Conservation (phyloP, 2,797 vertebrate genomes). For the Rhabdophis nuchalis region DNA sequence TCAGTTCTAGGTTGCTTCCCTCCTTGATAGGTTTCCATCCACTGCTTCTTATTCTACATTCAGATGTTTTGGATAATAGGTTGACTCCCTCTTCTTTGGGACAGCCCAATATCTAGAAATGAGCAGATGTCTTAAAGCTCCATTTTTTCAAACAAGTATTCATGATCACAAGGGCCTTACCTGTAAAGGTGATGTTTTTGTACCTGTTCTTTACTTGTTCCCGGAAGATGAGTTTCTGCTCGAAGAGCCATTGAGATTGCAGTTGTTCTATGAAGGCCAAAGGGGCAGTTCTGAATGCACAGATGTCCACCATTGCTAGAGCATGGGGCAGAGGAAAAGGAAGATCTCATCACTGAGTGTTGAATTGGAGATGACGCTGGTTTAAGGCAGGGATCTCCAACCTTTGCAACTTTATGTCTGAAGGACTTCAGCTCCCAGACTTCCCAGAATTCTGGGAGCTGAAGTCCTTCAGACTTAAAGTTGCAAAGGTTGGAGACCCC, state of each 20-base stretch:
- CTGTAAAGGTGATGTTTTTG: constrained; percentile 78
- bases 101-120: not conserved
- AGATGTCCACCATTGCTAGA: constrained; percentile 56
- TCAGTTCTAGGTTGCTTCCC: not conserved
- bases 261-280: constrained; percentile 68
- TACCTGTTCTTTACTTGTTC: constrained; percentile 72
- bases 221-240: constrained; percentile 71
- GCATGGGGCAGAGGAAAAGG: not conserved
- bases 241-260: constrained; percentile 74
- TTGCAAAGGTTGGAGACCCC: too few species aligned
- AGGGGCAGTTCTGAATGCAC: constrained; percentile 62
- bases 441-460: too few species aligned
- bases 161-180: constrained; percentile 64
- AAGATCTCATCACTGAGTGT: not conserved
- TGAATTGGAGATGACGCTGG: not conserved
- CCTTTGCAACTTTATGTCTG: too few species aligned
- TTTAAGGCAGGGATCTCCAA: too few species aligned
- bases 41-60: not conserved
- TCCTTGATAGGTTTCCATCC: not conserved
- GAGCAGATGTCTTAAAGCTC: not conserved
- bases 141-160: not conserved
- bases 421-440: too few species aligned
- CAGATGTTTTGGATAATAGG: not conserved
- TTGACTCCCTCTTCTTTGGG: not conserved
- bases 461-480: too few species aligned